A percentile compares a stretch with the other conserved stretches of the same genome.
These are phyloP conservation scores for Frankliniella fusca DNA, from an alignment of 2,888 invertebrate genomes.

Conservation along the genomic window DNA sequence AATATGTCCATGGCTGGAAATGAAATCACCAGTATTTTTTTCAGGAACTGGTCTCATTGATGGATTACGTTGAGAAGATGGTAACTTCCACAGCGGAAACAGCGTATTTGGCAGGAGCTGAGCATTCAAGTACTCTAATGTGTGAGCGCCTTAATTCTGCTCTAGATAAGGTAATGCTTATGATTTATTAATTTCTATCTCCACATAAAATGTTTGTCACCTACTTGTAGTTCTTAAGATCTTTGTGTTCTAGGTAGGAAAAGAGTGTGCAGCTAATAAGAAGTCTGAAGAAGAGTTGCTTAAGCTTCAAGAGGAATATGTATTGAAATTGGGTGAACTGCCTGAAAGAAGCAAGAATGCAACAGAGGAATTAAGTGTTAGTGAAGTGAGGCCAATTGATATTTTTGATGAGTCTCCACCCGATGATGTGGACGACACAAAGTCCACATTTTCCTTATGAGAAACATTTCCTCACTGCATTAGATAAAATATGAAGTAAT, in stretches of 20 bases:
- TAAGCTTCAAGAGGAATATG: conserved; percentile 32
- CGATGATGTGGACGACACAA: not conserved
- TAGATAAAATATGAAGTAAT: too few relatives aligned
- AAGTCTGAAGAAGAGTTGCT: conserved; percentile 34
- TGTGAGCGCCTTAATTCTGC: conserved; percentile 51
- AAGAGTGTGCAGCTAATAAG: conserved; percentile 31
- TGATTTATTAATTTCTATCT: not conserved
- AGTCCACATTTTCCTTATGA: too few relatives aligned
- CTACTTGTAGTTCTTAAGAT: not conserved
- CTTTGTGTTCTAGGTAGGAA: conserved; percentile 32
- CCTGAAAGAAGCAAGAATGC: not conserved
- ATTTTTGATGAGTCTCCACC: not conserved
- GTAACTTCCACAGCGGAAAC: conserved; percentile 55
- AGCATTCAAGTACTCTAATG: conserved; percentile 53
- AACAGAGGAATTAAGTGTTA: not conserved
- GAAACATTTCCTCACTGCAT: too few relatives aligned
- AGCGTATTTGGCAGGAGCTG: conserved; percentile 54
- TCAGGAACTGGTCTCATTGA: conserved; percentile 45
- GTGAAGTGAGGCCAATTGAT: not conserved
- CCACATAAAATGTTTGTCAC: not conserved
- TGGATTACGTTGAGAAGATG: conserved; percentile 56
- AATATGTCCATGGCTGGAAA: conserved; percentile 31
- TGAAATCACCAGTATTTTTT: not conserved
- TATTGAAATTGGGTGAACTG: conserved; percentile 28
- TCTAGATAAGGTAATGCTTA: conserved; percentile 35